Percentiles rank a stretch among this genome's conserved stretches.
These are phyloP conservation scores for Phallusia fumigata DNA, from an alignment of 23 tunicate species.

Conservation along the genomic window DNA sequence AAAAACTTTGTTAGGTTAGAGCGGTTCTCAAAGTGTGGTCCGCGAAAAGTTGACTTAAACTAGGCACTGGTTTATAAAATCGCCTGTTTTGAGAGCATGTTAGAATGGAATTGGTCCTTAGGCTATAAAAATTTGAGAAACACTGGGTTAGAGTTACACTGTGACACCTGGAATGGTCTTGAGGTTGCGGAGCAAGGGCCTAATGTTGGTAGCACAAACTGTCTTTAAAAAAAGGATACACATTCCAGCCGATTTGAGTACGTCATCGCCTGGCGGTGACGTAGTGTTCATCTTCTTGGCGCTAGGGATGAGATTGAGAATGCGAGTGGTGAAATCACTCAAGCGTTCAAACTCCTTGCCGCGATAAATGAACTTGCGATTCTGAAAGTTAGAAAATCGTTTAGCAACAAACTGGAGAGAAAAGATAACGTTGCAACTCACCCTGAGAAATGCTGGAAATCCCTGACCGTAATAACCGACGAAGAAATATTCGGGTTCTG, in stretches of 20 bases:
- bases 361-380: constrained; percentile 93
- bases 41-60: too few species aligned
- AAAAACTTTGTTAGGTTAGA: too few species aligned
- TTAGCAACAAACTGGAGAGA: constrained; percentile 33
- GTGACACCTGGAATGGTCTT: background rate
- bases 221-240: constrained; percentile 49
- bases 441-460: constrained; percentile 89
- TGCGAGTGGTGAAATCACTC: constrained; percentile 65
- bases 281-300: constrained; percentile 92
- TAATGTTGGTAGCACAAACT: background rate
- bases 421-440: constrained; percentile 17
- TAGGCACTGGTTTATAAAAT: too few species aligned
- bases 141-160: too few species aligned
- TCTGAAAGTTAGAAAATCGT: constrained; percentile 31
- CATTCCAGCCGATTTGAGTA: constrained; percentile 65
- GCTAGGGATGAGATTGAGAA: constrained; percentile 68
- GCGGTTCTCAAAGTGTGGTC: too few species aligned
- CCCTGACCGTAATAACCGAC: constrained; percentile 98
- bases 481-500: constrained; percentile 95
- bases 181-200: background rate
- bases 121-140: too few species aligned
- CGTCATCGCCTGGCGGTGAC: constrained; percentile 77
- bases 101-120: too few species aligned
- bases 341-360: constrained; percentile 85
- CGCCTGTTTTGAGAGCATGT: too few species aligned